phyloP scores from a whole-genome alignment of 2,797 vertebrate genomes.

The Salarias fasciatus region DNA sequence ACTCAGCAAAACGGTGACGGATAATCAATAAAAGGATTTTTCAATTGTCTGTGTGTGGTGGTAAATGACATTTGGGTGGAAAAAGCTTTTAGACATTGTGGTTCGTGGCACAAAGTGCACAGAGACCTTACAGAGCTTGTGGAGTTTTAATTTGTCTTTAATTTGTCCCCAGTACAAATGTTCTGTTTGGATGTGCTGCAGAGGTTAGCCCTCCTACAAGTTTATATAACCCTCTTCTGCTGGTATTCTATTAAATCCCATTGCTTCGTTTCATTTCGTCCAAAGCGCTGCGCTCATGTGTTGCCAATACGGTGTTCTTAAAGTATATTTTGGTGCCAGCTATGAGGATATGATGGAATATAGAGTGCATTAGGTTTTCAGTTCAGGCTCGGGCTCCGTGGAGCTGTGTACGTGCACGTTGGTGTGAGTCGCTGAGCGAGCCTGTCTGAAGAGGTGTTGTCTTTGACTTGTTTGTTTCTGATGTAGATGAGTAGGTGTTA shows the following conservation, averaged over 20 bases:
- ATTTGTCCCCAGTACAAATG: neutral
- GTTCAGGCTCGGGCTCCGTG: conserved; percentile 4
- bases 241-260: conserved; percentile 14
- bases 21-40: conserved; percentile 35
- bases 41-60: conserved; percentile 17
- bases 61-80: conserved; percentile 36
- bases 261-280: conserved; percentile 13
- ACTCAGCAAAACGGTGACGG: conserved; percentile 27
- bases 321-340: conserved; percentile 31
- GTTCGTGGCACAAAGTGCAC: conserved; percentile 1
- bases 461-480: conserved; percentile 59
- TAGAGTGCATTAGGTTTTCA: conserved; percentile 14
- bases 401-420: conserved; percentile 1
- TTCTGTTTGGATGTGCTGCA: neutral
- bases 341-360: conserved; percentile 29
- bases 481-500: conserved; percentile 70
- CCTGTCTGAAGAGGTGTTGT: conserved; percentile 46
- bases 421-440: conserved; percentile 34
- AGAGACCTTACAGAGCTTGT: conserved; percentile 1
- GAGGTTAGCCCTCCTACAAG: conserved; percentile 9
- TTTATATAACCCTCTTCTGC: conserved; percentile 5
- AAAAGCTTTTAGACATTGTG: conserved; percentile 11
- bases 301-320: conserved; percentile 1
- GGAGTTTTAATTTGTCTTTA: conserved; percentile 19
- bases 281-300: conserved; percentile 12